These are phyloP conservation scores for Lutra lutra DNA, from an alignment of 2,797 vertebrate species.

Conservation along the genomic window DNA sequence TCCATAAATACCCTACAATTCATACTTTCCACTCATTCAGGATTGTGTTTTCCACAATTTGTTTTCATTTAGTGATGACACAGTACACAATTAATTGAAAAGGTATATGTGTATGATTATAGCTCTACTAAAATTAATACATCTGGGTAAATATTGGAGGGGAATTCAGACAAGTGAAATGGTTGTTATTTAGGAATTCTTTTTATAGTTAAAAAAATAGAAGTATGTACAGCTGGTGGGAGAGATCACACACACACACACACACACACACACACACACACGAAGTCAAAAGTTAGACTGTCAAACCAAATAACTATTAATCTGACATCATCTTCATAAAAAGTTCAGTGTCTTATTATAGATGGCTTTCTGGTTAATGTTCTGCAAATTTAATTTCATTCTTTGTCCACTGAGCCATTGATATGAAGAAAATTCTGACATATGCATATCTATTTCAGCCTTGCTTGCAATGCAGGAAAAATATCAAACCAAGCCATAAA, in stretches of 20 bases:
- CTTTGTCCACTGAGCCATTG: background rate
- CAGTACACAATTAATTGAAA: background rate
- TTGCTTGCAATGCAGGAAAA: background rate
- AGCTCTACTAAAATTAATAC: background rate
- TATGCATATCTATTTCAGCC: background rate
- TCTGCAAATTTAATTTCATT: background rate
- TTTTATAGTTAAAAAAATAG: background rate
- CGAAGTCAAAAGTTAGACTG: background rate
- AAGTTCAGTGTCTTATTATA: background rate
- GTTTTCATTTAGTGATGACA: constrained; percentile 20
- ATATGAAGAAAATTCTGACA: background rate
- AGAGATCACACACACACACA: background rate
- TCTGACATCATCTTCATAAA: background rate
- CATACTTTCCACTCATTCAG: background rate
- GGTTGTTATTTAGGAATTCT: background rate
- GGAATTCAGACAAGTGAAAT: background rate
- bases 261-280: background rate
- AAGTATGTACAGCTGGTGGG: background rate
- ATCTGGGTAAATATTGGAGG: background rate
- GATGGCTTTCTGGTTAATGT: background rate
- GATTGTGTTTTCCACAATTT: background rate
- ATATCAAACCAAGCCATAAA: background rate
- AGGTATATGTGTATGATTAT: background rate
- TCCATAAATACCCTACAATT: background rate
- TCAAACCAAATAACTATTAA: background rate